Percentiles rank a stretch among this genome's conserved stretches.
Evolutionary conservation across 2,797 vertebrate species (phyloP).

Genomic region (Schizothorax lantsangensis): DNA sequence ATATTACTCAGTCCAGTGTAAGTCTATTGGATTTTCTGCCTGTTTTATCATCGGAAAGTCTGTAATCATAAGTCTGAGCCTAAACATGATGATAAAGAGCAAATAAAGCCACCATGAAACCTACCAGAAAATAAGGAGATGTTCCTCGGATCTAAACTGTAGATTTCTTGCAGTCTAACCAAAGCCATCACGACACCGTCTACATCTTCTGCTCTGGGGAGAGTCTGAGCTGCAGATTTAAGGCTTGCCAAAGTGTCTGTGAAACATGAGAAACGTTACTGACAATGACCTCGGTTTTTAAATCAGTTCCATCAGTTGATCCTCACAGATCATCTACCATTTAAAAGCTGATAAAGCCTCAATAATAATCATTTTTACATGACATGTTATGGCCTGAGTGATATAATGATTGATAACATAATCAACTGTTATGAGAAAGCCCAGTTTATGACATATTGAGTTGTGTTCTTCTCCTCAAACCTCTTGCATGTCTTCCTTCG

Average conservation of each 20-base stretch:
- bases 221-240: slow-evolving; percentile 11
- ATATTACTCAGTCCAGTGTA: background rate
- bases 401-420: too few species aligned
- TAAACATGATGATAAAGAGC: background rate
- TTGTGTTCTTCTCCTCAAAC: slow-evolving; percentile 19
- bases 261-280: background rate
- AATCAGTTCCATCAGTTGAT: background rate
- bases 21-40: background rate
- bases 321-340: background rate
- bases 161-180: slow-evolving; percentile 59
- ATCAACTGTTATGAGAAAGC: background rate
- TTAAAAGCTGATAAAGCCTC: background rate
- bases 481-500: background rate
- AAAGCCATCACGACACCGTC: slow-evolving; percentile 57
- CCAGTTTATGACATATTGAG: background rate
- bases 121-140: slow-evolving; percentile 45
- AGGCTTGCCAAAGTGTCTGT: slow-evolving; percentile 48
- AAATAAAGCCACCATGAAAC: slow-evolving; percentile 3
- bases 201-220: slow-evolving; percentile 54
- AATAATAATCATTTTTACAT: background rate
- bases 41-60: background rate
- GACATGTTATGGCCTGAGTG: background rate
- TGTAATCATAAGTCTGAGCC: too few species aligned
- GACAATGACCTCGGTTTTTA: background rate
- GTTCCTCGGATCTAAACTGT: slow-evolving; percentile 53